Conservation (phyloP, 2,888 invertebrate genomes). For the Chironomus riparius region DNA sequence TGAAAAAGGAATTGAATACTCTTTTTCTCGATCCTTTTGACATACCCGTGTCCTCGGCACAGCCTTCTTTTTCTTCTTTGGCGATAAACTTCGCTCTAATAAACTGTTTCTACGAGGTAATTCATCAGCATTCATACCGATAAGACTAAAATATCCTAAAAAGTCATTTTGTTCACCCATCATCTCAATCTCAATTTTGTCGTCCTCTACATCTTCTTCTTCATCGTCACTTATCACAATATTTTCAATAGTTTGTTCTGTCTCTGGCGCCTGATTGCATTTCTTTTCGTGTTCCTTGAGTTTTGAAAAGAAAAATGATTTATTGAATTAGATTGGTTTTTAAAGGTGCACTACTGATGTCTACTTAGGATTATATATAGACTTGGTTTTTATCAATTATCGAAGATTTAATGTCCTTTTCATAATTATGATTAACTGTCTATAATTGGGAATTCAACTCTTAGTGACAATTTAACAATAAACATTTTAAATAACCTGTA, state of each 20-base stretch:
- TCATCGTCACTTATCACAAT: slow-evolving; percentile 16
- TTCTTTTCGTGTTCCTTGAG: slow-evolving; percentile 45
- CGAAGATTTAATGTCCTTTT: too few relatives aligned
- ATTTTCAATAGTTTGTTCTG: not conserved
- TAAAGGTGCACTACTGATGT: too few relatives aligned
- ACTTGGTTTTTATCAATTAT: too few relatives aligned
- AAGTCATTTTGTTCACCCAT: not conserved
- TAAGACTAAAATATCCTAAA: not conserved
- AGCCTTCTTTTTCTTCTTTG: slow-evolving; percentile 8
- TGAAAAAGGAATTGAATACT: slow-evolving; percentile 2
- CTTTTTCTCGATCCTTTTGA: not conserved
- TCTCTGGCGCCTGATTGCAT: slow-evolving; percentile 35
- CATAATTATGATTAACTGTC: too few relatives aligned
- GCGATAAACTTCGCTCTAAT: slow-evolving; percentile 19
- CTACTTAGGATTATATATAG: too few relatives aligned
- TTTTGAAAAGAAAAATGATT: not conserved
- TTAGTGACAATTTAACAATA: too few relatives aligned
- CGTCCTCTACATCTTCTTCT: not conserved
- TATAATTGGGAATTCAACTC: too few relatives aligned
- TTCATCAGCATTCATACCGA: not conserved
- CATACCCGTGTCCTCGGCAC: not conserved
- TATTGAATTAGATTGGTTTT: too few relatives aligned
- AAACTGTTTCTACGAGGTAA: not conserved
- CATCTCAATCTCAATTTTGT: not conserved
- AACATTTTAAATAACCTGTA: too few relatives aligned